Evolutionary conservation across 2,888 invertebrate species (phyloP).

Genomic region (Agrotis segetum): DNA sequence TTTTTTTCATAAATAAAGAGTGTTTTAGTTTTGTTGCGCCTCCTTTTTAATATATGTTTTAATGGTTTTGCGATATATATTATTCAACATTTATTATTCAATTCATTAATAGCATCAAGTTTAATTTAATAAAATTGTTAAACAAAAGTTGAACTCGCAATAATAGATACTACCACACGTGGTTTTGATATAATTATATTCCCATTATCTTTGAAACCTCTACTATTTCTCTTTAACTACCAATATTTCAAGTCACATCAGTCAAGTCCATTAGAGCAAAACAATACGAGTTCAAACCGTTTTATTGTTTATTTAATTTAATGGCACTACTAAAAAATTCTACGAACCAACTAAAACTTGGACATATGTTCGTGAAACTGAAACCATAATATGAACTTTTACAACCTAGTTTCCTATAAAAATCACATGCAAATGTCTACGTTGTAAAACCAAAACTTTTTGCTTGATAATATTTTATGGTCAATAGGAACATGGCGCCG

Average conservation of each 20-base stretch:
- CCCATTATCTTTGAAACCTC: background rate
- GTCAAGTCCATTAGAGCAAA: background rate
- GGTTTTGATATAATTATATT: background rate
- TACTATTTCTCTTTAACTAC: background rate
- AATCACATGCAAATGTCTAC: constrained; percentile 59
- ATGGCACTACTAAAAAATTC: constrained; percentile 30
- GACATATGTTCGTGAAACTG: constrained; percentile 49
- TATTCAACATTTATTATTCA: too few species aligned
- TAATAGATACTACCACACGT: background rate
- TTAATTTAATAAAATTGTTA: background rate
- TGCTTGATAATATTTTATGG: constrained; percentile 65
- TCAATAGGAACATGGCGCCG: constrained; percentile 65
- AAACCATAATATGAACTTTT: constrained; percentile 58
- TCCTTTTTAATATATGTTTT: too few species aligned
- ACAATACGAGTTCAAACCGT: background rate
- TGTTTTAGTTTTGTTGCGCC: too few species aligned
- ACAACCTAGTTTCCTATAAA: constrained; percentile 59
- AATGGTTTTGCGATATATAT: too few species aligned
- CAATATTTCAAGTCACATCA: background rate
- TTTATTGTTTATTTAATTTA: constrained; percentile 32
- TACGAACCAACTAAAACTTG: constrained; percentile 36
- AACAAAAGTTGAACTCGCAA: background rate
- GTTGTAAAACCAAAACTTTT: constrained; percentile 59
- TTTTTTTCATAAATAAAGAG: too few species aligned
- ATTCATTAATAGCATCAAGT: background rate